phyloP scores from a whole-genome alignment of 2,888 invertebrate genomes.

The Dugesia japonica region DNA sequence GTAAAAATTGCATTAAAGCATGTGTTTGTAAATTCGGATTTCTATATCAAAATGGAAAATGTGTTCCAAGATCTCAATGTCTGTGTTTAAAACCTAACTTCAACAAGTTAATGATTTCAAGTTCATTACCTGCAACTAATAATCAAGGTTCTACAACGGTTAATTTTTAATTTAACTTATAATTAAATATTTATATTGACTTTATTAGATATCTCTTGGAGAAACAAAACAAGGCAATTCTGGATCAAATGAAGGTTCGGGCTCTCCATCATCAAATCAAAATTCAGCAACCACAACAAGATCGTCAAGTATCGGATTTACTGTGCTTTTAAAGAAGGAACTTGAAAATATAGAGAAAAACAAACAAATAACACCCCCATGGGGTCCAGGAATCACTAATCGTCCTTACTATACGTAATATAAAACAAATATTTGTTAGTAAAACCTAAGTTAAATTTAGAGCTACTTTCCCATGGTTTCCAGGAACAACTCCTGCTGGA shows the following conservation, averaged over 20 bases:
- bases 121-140: not conserved
- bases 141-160: not conserved
- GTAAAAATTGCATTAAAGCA: not conserved
- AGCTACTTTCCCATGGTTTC: not conserved
- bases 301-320: not conserved
- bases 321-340: not conserved
- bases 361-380: not conserved
- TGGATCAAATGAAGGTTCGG: not conserved
- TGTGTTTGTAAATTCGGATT: not conserved
- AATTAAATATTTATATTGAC: no score
- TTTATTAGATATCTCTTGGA: not conserved
- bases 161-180: no score
- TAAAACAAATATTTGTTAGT: no score
- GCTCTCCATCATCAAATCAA: not conserved
- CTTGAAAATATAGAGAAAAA: not conserved
- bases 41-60: slow-evolving; percentile 13
- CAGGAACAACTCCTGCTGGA: not conserved
- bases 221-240: not conserved
- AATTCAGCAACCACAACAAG: not conserved
- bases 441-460: no score
- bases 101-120: not conserved
- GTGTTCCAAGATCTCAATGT: not conserved
- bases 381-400: not conserved
- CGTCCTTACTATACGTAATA: not conserved
- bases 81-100: not conserved